phyloP scores from a whole-genome alignment of 2,888 invertebrate genomes.

The Baccha elongata region DNA sequence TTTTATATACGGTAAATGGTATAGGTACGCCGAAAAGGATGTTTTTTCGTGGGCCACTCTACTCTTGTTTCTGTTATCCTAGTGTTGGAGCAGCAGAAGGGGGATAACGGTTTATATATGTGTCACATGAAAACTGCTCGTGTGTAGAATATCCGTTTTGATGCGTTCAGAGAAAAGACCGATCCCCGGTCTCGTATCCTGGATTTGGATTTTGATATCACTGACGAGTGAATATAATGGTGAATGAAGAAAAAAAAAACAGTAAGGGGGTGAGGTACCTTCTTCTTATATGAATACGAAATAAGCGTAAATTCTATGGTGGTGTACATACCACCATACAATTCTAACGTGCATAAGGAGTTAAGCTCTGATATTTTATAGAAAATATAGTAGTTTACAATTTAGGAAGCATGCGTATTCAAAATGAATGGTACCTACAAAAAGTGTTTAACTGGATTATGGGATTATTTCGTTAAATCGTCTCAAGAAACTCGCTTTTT shows the following conservation, averaged over 20 bases:
- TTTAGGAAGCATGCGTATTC: conserved; percentile 21
- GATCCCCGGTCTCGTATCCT: background rate
- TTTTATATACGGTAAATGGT: background rate
- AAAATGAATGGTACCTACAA: conserved; percentile 1
- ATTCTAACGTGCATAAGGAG: background rate
- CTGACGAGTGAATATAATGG: conserved; percentile 30
- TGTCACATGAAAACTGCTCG: conserved; percentile 64
- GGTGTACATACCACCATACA: background rate
- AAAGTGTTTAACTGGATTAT: conserved; percentile 31
- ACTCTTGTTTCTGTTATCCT: conserved; percentile 51
- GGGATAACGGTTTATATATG: conserved; percentile 50
- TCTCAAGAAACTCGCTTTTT: conserved; percentile 6
- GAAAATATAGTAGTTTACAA: conserved; percentile 32
- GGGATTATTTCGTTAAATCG: conserved; percentile 26
- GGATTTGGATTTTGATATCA: conserved; percentile 38
- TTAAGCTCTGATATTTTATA: conserved; percentile 19
- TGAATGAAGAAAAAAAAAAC: background rate
- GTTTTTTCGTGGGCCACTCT: conserved; percentile 52
- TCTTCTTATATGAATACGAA: background rate
- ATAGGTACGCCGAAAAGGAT: conserved; percentile 56
- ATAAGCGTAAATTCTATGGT: conserved; percentile 43
- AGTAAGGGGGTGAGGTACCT: background rate
- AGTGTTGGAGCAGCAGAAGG: conserved; percentile 5
- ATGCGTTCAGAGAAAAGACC: conserved; percentile 49
- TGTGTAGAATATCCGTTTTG: conserved; percentile 68